Conservation (phyloP, 1,140 invertebrate genomes). For the Agrilus planipennis region DNA sequence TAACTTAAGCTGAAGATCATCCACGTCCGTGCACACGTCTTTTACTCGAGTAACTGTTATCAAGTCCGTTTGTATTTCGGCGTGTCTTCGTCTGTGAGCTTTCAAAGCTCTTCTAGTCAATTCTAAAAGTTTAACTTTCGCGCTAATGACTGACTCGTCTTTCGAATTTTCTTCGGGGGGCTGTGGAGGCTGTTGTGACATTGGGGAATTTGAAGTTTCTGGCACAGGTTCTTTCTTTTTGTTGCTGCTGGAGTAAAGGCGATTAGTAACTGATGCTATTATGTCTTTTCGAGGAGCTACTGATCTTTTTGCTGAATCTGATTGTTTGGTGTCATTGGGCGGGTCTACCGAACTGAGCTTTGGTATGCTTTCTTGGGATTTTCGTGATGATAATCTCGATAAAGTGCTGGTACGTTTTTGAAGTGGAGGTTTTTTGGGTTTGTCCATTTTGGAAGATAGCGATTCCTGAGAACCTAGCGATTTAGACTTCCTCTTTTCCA, state of each 20-base stretch:
- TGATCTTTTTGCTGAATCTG: too few species aligned
- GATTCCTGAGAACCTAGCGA: slow-evolving; percentile 22
- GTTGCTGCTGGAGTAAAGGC: slow-evolving; percentile 49
- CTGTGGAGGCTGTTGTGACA: slow-evolving; percentile 36
- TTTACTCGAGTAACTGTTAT: slow-evolving; percentile 39
- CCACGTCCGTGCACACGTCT: slow-evolving; percentile 42
- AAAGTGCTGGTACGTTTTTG: slow-evolving; percentile 17
- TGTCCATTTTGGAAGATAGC: slow-evolving; percentile 10
- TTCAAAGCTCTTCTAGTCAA: slow-evolving; percentile 42
- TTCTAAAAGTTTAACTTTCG: slow-evolving; percentile 40
- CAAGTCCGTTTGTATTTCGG: slow-evolving; percentile 46
- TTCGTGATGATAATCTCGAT: slow-evolving; percentile 11
- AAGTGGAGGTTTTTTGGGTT: slow-evolving; percentile 12
- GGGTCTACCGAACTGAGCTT: neutral
- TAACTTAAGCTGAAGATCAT: slow-evolving; percentile 37
- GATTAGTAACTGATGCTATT: slow-evolving; percentile 53
- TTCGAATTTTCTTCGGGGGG: slow-evolving; percentile 33
- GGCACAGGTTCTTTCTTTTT: slow-evolving; percentile 40
- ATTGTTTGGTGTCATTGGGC: too few species aligned
- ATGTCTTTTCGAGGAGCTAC: slow-evolving; percentile 43
- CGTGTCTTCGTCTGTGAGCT: slow-evolving; percentile 42
- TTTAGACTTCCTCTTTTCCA: slow-evolving; percentile 10
- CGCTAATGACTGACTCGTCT: too few species aligned
- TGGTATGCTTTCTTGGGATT: slow-evolving; percentile 9
- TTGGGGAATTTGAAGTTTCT: slow-evolving; percentile 28